Percentiles rank a stretch among this genome's conserved stretches.
phyloP scores from a whole-genome alignment of 2,113 vertebrate species.

The Lagopus muta region DNA sequence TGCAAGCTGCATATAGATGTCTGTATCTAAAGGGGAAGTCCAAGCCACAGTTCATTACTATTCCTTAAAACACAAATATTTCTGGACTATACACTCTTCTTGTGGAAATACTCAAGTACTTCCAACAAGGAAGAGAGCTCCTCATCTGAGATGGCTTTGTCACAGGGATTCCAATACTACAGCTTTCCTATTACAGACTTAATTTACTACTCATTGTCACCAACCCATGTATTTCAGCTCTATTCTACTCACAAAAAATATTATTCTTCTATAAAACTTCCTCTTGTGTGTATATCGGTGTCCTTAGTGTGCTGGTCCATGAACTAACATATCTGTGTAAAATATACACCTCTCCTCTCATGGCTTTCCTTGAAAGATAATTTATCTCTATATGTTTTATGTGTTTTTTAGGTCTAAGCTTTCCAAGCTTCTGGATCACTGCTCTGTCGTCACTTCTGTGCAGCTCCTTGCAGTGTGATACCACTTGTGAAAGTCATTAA shows the following conservation, averaged over 20 bases:
- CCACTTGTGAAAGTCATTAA: background rate
- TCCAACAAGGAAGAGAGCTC: background rate
- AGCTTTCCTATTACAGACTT: background rate
- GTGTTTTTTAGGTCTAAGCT: background rate
- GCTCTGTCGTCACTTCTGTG: background rate
- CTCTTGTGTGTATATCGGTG: background rate
- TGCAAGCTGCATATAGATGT: background rate
- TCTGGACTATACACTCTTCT: background rate
- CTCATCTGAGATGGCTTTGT: background rate
- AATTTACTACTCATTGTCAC: background rate
- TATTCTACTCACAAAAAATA: background rate
- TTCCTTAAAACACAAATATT: background rate
- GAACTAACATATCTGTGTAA: background rate
- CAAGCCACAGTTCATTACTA: background rate
- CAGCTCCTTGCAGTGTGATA: background rate
- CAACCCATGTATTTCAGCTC: background rate
- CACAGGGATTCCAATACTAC: background rate
- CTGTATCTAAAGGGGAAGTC: background rate
- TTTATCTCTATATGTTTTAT: background rate
- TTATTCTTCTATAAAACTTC: background rate
- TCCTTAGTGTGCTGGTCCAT: background rate
- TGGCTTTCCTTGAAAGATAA: background rate
- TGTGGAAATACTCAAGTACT: background rate
- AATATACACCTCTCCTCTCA: background rate
- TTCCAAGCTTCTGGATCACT: slow-evolving; percentile 13